Evolutionary conservation across 64 coral and sea anemone species (phyloP), one percentile per base, ranked within the genome.

Genomic region (Orbicella faveolata): DNA sequence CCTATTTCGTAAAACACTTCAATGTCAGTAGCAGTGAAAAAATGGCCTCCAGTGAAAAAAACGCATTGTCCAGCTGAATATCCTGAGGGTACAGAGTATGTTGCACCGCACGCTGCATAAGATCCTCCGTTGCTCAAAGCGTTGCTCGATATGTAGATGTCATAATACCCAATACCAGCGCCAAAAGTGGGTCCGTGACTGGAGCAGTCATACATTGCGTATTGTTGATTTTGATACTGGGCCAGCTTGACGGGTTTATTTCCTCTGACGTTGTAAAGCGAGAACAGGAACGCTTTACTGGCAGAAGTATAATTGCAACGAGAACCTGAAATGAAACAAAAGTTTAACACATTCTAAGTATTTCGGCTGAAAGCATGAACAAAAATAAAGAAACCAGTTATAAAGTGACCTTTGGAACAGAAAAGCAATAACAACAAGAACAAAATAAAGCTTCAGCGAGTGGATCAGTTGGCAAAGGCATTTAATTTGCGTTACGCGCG

Each of bases 271-370:
- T 74, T 87, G 66, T 74, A 73, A 36, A 87, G 44, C 9, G 83
- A 87, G 67, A 44, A 87, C 36, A 87, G 66, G n/a, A 87, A 87
- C 6, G 15, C 5, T 87, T 66, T 87, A 21, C 55, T 67, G 83
- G 83, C 44, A 36, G n/a, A 68, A 2, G 62, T 13, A 19, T 34
- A 84, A 64, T 3, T 23, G 36, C 30, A 21, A 48, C 44, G 44
- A 25, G n/a, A 34, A 84, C 81, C 81, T 84, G 1, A 35, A 70
- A 70, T 70, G 67, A n/a, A 26, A 70, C 66, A 21, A 64, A 64
- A 55, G 9, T 14, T 59, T 59, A 59, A 15, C 55, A 59, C 44
- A 59, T 16, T 48, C 55, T 9, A 16, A 59, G 15, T 10, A 59
- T 16, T 16, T 59, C 15, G 15, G 15, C 15, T 12, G 15, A 59